A percentile compares a stretch with the other conserved stretches of the same genome.
Evolutionary conservation across 2,113 vertebrate genomes (phyloP).

Genomic region (Colistium nudipinnis): DNA sequence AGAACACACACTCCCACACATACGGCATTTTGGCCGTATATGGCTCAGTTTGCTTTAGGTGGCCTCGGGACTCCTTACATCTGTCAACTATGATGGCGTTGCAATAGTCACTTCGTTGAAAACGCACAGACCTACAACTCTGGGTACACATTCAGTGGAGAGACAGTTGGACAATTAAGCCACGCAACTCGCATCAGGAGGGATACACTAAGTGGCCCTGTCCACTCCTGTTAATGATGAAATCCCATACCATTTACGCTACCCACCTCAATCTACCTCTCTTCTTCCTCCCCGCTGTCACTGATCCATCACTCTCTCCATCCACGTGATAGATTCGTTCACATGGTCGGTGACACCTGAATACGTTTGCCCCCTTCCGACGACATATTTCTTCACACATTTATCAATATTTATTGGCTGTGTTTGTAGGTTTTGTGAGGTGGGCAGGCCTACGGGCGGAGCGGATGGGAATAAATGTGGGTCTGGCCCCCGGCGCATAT

Average conservation of each 20-base stretch:
- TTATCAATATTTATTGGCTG: constrained; percentile 44
- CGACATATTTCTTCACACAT: constrained; percentile 46
- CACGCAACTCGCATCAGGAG: too few relatives aligned
- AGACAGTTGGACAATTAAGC: too few relatives aligned
- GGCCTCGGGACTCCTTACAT: not conserved
- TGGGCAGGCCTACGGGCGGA: constrained; percentile 1
- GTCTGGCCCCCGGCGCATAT: constrained; percentile 44
- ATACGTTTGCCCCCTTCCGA: constrained; percentile 32
- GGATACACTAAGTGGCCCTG: too few relatives aligned
- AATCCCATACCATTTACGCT: not conserved
- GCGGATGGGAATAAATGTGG: constrained; percentile 37
- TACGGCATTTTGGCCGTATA: constrained; percentile 57
- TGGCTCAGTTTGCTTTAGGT: constrained; percentile 33
- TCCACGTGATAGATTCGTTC: constrained; percentile 17
- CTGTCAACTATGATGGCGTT: not conserved
- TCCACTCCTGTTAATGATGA: not conserved
- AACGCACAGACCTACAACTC: too few relatives aligned
- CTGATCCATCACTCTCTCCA: constrained; percentile 6
- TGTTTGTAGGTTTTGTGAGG: constrained; percentile 32
- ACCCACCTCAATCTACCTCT: not conserved
- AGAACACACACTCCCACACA: constrained; percentile 2
- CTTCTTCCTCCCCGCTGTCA: not conserved
- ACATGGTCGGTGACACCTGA: constrained; percentile 3
- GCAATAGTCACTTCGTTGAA: not conserved
- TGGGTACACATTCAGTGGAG: too few relatives aligned